Evolutionary conservation across 2,797 vertebrate species (phyloP).

Genomic region (Sciurus vulgaris): DNA sequence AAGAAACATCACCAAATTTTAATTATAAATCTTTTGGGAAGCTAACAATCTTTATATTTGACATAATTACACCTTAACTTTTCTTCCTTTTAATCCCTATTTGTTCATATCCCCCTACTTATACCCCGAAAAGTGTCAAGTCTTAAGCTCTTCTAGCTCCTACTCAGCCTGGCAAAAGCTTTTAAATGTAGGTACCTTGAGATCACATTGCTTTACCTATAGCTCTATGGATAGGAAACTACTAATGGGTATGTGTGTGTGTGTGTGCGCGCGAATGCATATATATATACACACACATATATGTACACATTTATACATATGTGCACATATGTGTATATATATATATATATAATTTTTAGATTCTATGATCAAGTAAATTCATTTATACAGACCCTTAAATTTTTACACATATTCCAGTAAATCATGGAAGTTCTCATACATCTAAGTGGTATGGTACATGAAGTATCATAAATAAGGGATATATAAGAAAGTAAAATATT

Average conservation of each 20-base stretch:
- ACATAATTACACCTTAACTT: background rate
- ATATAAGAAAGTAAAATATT: background rate
- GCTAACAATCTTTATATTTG: background rate
- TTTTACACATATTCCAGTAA: conserved; percentile 23
- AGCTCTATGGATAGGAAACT: background rate
- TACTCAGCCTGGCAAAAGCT: background rate
- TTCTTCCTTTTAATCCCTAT: background rate
- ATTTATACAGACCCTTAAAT: background rate
- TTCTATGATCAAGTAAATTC: conserved; percentile 7
- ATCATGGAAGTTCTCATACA: background rate
- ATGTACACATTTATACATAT: too few species aligned
- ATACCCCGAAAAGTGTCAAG: background rate
- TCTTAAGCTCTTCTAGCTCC: background rate
- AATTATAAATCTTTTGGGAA: conserved; percentile 9
- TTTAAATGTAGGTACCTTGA: background rate
- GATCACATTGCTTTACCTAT: background rate
- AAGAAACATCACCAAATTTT: background rate
- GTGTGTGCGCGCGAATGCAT: too few species aligned
- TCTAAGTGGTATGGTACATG: background rate
- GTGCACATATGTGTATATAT: too few species aligned
- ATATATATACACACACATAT: background rate
- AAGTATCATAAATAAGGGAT: conserved; percentile 21
- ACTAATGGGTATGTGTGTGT: background rate
- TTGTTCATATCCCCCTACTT: background rate
- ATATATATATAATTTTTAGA: background rate